Percentiles rank a stretch among this genome's conserved stretches.
Evolutionary conservation across 1,140 invertebrate species (phyloP).

Genomic region (Cyclargus thomasi): DNA sequence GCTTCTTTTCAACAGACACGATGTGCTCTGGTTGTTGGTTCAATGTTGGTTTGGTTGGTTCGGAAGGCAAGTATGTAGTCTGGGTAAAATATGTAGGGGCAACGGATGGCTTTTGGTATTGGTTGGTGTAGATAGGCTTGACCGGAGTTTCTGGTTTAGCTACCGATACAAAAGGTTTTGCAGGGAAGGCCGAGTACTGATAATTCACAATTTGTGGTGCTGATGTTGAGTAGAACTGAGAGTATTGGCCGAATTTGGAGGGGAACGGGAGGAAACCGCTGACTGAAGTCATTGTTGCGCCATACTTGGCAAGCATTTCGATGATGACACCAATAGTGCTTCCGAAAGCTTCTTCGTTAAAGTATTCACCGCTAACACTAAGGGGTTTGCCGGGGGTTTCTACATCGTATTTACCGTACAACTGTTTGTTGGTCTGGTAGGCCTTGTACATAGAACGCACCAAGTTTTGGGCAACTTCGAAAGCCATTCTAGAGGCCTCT

Average conservation of each 20-base stretch:
- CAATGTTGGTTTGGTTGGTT: constrained; percentile 6
- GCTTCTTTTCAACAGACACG: not conserved
- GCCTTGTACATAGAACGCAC: constrained; percentile 4
- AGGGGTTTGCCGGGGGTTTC: constrained; percentile 37
- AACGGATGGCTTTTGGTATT: not conserved
- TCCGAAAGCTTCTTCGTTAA: not conserved
- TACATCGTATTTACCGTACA: not conserved
- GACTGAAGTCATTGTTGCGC: not conserved
- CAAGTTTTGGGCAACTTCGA: not conserved
- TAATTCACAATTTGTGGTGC: not conserved
- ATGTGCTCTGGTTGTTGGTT: not conserved
- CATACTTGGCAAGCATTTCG: constrained; percentile 8
- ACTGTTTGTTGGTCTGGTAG: not conserved
- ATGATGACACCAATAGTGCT: not conserved
- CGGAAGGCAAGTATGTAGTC: not conserved
- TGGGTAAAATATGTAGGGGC: not conserved
- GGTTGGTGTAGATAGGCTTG: not conserved
- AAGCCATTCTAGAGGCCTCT: not conserved
- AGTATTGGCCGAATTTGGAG: not conserved
- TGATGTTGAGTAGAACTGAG: not conserved
- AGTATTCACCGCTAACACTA: constrained; percentile 24
- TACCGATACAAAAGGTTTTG: not conserved
- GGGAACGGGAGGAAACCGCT: not conserved
- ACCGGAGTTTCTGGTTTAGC: not conserved
- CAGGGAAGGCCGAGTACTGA: not conserved